Conservation (phyloP, 2,888 invertebrate genomes). For the Oscheius myriophilus region DNA sequence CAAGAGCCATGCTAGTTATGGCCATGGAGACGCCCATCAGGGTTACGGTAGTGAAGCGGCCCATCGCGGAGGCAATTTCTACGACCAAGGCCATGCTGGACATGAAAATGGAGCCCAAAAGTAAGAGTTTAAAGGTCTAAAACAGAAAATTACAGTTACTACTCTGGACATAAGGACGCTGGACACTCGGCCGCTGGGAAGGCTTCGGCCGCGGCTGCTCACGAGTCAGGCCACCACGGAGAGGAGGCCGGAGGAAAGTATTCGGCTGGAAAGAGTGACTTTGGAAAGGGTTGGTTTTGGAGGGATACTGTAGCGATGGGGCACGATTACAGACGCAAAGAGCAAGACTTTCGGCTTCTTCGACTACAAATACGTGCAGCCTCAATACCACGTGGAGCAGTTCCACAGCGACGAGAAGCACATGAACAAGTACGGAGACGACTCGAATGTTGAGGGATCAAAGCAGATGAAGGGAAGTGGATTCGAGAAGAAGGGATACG, state of each 20-base stretch:
- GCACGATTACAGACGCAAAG: conserved; percentile 49
- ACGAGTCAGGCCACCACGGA: conserved; percentile 48
- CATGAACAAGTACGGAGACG: conserved; percentile 58
- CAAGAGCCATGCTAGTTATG: conserved; percentile 31
- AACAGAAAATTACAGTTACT: conserved; percentile 21
- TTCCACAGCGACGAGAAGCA: conserved; percentile 64
- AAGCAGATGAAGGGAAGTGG: conserved; percentile 48
- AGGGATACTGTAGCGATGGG: too few relatives aligned
- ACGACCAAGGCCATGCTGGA: conserved; percentile 39
- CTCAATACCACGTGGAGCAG: conserved; percentile 64
- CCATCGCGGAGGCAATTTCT: conserved; percentile 41
- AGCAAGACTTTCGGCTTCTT: conserved; percentile 64
- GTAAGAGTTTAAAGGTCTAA: neutral
- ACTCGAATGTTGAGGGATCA: conserved; percentile 53
- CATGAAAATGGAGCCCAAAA: conserved; percentile 32
- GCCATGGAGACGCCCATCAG: conserved; percentile 37
- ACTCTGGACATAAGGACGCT: conserved; percentile 40
- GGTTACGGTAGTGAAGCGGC: conserved; percentile 48
- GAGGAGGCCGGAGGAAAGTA: conserved; percentile 50
- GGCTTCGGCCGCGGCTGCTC: conserved; percentile 43
- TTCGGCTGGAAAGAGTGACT: conserved; percentile 47
- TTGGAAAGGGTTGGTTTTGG: conserved; percentile 49
- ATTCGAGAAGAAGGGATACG: conserved; percentile 57
- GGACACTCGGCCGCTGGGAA: conserved; percentile 47
- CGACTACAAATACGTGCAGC: conserved; percentile 63